Conservation (phyloP, 2,113 vertebrate genomes). For the Tyrannus savana region DNA sequence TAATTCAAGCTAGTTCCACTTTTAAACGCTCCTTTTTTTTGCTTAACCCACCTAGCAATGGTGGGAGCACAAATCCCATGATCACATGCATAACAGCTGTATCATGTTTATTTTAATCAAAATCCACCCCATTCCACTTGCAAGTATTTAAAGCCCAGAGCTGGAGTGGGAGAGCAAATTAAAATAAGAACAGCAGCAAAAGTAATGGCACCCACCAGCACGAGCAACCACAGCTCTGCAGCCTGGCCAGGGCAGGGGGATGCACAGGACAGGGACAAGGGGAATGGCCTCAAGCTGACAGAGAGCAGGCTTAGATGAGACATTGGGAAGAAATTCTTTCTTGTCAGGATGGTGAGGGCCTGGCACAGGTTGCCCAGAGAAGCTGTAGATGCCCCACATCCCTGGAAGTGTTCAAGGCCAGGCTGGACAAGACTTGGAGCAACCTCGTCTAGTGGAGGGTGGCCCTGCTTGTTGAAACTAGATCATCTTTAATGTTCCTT, state of each 20-base stretch:
- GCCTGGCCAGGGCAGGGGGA: not conserved
- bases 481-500: not conserved
- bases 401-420: not conserved
- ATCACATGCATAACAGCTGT: not conserved
- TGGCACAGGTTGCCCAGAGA: not conserved
- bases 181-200: not conserved
- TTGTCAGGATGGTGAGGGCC: not conserved
- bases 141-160: not conserved
- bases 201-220: not conserved
- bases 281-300: not conserved
- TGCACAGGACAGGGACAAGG: not conserved
- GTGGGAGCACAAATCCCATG: not conserved
- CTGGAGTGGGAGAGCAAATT: not conserved
- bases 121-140: not conserved
- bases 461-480: not conserved
- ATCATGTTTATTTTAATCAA: not conserved
- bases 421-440: accelerated
- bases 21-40: not conserved
- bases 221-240: not conserved
- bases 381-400: not conserved
- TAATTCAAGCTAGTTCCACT: not conserved
- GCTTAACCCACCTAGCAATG: not conserved
- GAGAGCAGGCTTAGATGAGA: not conserved
- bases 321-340: not conserved
- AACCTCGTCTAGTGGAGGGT: accelerated